Base-by-base conservation (phyloP, 64 coral and sea anemone species). In the Pocillopora damicornis region DNA sequence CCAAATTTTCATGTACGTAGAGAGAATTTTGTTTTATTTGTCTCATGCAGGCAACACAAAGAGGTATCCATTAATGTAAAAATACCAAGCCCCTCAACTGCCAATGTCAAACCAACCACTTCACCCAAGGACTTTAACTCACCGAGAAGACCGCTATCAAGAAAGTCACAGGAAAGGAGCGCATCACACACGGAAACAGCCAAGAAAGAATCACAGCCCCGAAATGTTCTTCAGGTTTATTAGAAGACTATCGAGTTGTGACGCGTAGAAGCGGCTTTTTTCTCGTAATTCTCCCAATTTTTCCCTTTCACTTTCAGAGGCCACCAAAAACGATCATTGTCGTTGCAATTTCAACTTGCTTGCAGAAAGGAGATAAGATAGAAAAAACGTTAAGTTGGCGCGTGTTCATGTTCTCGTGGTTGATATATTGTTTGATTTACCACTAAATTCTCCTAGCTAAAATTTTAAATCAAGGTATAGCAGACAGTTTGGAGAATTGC, bases 111-210 rank as follows among this genome's bases (percentile, higher is more conserved):
- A 57, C 81, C 64, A 26, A 36, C 37, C 37, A 86, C 90, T 67
- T 78, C 74, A 58, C 75, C 90, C 36, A 87, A 76, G 13, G 82
- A 81, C 35, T 45, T 77, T 15, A 51, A 16, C 23, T 87, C 76
- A 34, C 82, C 85, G 15, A 74, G 74, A 38, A 79, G 90, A 79
- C 38, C 66, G 15, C 35, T 38, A 12, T 79, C 90, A 15, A 63
- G 58, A 37, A 86, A 73, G 34, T 61, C 38, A 85, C 61, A 87
- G 75, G 90, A 87, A 64, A 91, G 89, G 20, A 78, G 89, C 75
- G 67, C 73, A 9, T 38, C 80, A 0, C 36, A 83, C 8, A 56
- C 60, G 51, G 89, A 91, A 1, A 86, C 86, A 45, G 56, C 8
- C 9, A 91, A 76, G 59, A 83, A 90, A 75, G 51, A 82, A 30